phyloP scores from a whole-genome alignment of 2,888 invertebrate species.

The Cantharis rustica region DNA sequence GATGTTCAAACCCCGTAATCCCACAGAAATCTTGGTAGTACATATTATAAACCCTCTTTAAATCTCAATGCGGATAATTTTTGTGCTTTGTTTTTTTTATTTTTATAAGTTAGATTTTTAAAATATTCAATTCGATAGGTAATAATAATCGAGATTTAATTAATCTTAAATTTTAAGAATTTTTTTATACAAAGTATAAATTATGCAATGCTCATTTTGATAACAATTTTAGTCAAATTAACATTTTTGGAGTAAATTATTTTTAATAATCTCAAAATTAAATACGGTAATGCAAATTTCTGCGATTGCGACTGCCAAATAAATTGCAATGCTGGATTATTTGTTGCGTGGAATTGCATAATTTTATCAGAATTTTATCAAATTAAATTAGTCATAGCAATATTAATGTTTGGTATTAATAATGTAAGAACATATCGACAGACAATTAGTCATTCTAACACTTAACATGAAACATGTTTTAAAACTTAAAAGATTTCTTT shows the following conservation, averaged over 20 bases:
- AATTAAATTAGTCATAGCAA: background rate
- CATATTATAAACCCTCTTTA: slow-evolving; percentile 36
- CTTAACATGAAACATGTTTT: slow-evolving; percentile 19
- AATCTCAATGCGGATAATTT: slow-evolving; percentile 32
- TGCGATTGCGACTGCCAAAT: background rate
- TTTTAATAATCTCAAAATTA: no score
- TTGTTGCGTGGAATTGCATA: background rate
- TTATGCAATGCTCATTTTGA: no score
- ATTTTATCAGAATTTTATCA: background rate
- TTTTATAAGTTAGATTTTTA: background rate
- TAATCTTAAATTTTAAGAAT: no score
- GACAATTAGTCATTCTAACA: slow-evolving; percentile 20
- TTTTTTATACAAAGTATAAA: no score
- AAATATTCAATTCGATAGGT: background rate
- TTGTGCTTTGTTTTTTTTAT: background rate
- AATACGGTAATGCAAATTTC: no score
- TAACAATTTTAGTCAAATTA: no score
- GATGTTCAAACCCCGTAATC: slow-evolving; percentile 40
- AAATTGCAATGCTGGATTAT: background rate
- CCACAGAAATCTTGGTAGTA: slow-evolving; percentile 37
- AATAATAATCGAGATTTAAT: background rate
- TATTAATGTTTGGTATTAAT: slow-evolving; percentile 34
- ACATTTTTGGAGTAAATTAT: no score
- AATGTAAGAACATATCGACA: slow-evolving; percentile 24
- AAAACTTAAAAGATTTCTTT: slow-evolving; percentile 15